Base-by-base conservation (phyloP, 2,797 vertebrate genomes). In the Rhinogobio ventralis region DNA sequence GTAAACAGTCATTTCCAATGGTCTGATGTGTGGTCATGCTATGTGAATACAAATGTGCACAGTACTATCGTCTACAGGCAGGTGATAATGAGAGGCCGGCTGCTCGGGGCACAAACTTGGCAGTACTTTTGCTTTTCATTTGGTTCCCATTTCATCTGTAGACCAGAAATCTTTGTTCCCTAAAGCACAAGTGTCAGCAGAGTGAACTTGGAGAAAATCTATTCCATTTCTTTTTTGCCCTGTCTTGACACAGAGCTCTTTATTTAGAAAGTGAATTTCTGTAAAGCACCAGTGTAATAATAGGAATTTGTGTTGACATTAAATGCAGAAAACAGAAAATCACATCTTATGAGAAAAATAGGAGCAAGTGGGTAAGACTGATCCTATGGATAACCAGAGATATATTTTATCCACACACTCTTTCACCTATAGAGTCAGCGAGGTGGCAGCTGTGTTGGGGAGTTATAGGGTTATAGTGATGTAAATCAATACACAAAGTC, bases 221-320 rank as follows among this genome's bases (percentile, higher is more conserved):
- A 80, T 87, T 85, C 42, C 67, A 83, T 85, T 84, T 77, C 53
- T 30, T 57, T 53, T 64, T 75, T 28, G 60, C 45, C 74, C 76
- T 57, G 51, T 84, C 78, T 36, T 25, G n/a, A 83, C 57, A 88
- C 53, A 3, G 39, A 79, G 53, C 64, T 75, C 85, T 90, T 90
- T 86, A 87, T 87, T 84, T 87, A 77, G 79, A 86, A 85, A 75
- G 64, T 77, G 67, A 79, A 88, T 86, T 86, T 87, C 64, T 83
- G 73, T 76, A 71, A 73, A 83, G 42, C 67, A 81, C 36, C 66
- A 86, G 83, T 64, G 82, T 76, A 87, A 64, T 72, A 86, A 64
- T 72, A 75, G 49, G 62, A 79, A 81, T 83, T 78, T 83, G 76
- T 82, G 71, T 83, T 49, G 74, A 85, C 72, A 86, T 85, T 82